These are phyloP conservation scores for Melanocharis versteri DNA, from an alignment of 2,113 vertebrate species.

Conservation along the genomic window DNA sequence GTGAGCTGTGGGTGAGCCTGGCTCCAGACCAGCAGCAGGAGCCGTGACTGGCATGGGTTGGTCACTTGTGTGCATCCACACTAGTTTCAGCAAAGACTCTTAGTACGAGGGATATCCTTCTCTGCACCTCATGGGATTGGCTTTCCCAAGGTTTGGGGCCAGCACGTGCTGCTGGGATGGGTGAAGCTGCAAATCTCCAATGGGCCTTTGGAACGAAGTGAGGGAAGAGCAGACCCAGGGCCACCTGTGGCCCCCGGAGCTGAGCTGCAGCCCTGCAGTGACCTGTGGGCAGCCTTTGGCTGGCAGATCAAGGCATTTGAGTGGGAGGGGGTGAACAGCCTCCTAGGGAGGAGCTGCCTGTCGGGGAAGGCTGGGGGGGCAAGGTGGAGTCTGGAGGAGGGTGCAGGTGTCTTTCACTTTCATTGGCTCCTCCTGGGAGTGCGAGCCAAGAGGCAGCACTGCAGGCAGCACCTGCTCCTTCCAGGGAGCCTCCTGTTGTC, in stretches of 20 bases:
- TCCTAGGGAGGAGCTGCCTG: background rate
- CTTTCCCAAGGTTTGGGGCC: background rate
- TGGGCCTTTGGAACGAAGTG: background rate
- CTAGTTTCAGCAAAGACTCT: background rate
- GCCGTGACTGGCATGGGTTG: background rate
- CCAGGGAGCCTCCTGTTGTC: background rate
- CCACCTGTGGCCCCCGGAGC: background rate
- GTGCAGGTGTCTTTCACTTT: constrained; percentile 31
- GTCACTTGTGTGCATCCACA: background rate
- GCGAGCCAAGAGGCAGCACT: background rate
- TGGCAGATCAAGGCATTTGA: background rate
- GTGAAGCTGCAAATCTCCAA: background rate
- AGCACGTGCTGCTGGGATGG: background rate
- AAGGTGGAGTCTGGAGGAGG: background rate
- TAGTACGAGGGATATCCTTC: background rate
- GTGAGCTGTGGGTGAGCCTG: background rate
- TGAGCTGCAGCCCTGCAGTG: background rate
- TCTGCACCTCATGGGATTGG: background rate
- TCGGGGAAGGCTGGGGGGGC: background rate
- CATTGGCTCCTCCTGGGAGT: background rate
- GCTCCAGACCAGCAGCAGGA: background rate
- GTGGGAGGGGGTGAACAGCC: background rate
- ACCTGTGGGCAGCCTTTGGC: background rate
- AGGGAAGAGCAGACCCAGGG: background rate
- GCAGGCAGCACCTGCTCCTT: background rate